phyloP scores from a whole-genome alignment of 1,140 invertebrate genomes.

The Lasaia peninsularis region DNA sequence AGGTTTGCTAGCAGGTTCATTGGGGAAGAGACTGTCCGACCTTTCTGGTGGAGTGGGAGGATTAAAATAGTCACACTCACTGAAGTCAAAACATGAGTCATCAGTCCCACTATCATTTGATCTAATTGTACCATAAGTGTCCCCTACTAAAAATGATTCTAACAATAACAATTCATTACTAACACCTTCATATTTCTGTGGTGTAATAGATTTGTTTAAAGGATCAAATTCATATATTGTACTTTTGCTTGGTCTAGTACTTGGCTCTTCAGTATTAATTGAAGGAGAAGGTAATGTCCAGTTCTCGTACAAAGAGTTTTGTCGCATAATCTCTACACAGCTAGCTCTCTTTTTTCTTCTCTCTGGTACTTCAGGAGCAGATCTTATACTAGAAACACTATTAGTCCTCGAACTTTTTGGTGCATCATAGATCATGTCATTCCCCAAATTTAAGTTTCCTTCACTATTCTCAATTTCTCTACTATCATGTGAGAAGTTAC shows the following conservation, averaged over 20 bases:
- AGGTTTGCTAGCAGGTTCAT: constrained; percentile 27
- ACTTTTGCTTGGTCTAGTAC: constrained; percentile 51
- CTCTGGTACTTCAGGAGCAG: constrained; percentile 45
- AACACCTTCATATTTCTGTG: constrained; percentile 51
- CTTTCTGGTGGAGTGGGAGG: constrained; percentile 63
- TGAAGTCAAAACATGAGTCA: constrained; percentile 42
- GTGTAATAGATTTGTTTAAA: constrained; percentile 36
- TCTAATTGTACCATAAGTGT: constrained; percentile 59
- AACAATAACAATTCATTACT: constrained; percentile 63
- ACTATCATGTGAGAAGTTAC: constrained; percentile 54
- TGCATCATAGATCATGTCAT: constrained; percentile 53
- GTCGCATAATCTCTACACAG: constrained; percentile 43
- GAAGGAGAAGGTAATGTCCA: constrained; percentile 45
- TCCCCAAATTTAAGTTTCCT: constrained; percentile 29
- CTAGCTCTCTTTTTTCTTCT: constrained; percentile 49
- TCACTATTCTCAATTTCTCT: constrained; percentile 47
- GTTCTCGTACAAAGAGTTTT: constrained; percentile 62
- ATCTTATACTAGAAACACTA: constrained; percentile 42
- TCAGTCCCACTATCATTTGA: constrained; percentile 42
- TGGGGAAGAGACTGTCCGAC: constrained; percentile 49
- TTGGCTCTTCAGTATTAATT: constrained; percentile 15
- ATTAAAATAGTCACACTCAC: constrained; percentile 59
- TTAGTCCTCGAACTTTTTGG: constrained; percentile 48
- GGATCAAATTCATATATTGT: constrained; percentile 70
- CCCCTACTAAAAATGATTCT: constrained; percentile 61